Evolutionary conservation across 1,140 invertebrate species (phyloP).

Genomic region (Pseudomyrmex pallidus): DNA sequence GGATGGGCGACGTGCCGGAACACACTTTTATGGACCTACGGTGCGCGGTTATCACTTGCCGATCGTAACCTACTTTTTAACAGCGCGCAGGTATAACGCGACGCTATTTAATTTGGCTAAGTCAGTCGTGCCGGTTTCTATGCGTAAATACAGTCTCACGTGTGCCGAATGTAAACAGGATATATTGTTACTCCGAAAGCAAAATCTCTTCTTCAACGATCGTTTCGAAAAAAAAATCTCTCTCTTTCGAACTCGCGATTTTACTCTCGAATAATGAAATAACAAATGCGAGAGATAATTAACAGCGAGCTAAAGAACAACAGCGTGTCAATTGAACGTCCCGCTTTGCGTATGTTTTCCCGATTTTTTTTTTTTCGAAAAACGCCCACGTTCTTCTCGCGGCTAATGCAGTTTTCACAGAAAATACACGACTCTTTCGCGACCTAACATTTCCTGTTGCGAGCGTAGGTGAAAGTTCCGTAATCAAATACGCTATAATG

Average conservation of each 20-base stretch:
- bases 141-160: neutral
- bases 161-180: neutral
- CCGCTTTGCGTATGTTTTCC: neutral
- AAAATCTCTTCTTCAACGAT: no score
- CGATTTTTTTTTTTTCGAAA: neutral
- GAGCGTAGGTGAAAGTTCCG: conserved; percentile 33
- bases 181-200: no score
- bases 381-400: conserved; percentile 33
- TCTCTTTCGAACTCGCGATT: no score
- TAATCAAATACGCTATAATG: conserved; percentile 41
- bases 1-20: conserved; percentile 21
- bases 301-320: neutral
- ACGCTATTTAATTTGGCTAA: conserved; percentile 60
- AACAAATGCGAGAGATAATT: neutral
- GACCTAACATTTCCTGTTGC: conserved; percentile 37
- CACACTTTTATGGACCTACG: conserved; percentile 20
- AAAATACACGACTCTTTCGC: conserved; percentile 47
- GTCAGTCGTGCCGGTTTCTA: conserved; percentile 35
- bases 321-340: neutral
- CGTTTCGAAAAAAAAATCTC: no score
- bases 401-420: conserved; percentile 36
- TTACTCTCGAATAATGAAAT: no score
- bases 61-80: conserved; percentile 61
- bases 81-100: conserved; percentile 19
- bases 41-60: conserved; percentile 24